Conservation (phyloP, 2,113 vertebrate genomes). For the Melanerpes formicivorus region DNA sequence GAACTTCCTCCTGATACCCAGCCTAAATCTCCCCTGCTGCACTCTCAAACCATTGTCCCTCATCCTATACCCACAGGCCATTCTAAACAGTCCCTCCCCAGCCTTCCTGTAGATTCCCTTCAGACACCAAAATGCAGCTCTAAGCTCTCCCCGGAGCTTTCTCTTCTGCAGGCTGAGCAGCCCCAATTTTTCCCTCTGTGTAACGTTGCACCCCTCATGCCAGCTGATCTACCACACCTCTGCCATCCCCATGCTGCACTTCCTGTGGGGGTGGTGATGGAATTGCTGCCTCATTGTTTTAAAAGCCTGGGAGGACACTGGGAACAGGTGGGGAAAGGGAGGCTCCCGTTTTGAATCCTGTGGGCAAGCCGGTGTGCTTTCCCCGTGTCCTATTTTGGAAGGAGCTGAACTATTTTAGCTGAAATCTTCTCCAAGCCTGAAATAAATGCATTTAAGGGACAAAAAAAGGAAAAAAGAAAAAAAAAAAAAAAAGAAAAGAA, state of each 20-base stretch:
- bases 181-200: not conserved
- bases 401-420: constrained; percentile 46
- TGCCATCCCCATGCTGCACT: not conserved
- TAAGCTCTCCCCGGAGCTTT: too few species aligned
- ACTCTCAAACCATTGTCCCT: too few species aligned
- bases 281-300: constrained; percentile 25
- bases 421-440: constrained; percentile 37
- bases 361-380: not conserved
- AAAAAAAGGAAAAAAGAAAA: not conserved
- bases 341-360: not conserved
- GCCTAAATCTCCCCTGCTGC: too few species aligned
- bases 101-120: too few species aligned
- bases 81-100: too few species aligned
- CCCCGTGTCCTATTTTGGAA: constrained; percentile 22
- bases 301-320: not conserved
- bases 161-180: too few species aligned
- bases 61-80: too few species aligned
- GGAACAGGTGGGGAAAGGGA: not conserved
- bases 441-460: constrained; percentile 40
- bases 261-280: not conserved
- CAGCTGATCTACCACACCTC: not conserved
- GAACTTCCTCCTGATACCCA: too few species aligned
- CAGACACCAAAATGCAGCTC: too few species aligned
- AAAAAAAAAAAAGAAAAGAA: not conserved
- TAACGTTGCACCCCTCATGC: fast-evolving